These are phyloP conservation scores for rabbit (Oryctolagus cuniculus) DNA, from an alignment of 2,113 vertebrate genomes.

Conservation along the genomic window mOryCun1.1 NC_091435.1:172615501-172616000, in stretches of 20 bases:
- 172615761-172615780: neutral
- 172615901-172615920: too few relatives aligned
- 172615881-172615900: too few relatives aligned
- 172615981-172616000: too few relatives aligned
- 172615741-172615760: neutral
- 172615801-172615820: too few relatives aligned
- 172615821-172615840: too few relatives aligned
- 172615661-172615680: neutral
- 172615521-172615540: conserved; percentile 57
- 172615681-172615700: neutral
- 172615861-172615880: too few relatives aligned
- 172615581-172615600: conserved; percentile 40
- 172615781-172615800: too few relatives aligned
- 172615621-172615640: neutral
- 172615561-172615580: conserved; percentile 38
- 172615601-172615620: neutral
- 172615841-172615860: too few relatives aligned
- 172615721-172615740: neutral
- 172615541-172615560: conserved; percentile 27
- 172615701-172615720: neutral
- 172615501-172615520: conserved; percentile 38
- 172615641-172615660: neutral
- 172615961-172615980: too few relatives aligned
- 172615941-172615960: too few relatives aligned
- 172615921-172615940: too few relatives aligned